Evolutionary conservation across 35 echinoderm and acorn worm genomes (phyloP).

Genomic region (Diadema setosum): DNA sequence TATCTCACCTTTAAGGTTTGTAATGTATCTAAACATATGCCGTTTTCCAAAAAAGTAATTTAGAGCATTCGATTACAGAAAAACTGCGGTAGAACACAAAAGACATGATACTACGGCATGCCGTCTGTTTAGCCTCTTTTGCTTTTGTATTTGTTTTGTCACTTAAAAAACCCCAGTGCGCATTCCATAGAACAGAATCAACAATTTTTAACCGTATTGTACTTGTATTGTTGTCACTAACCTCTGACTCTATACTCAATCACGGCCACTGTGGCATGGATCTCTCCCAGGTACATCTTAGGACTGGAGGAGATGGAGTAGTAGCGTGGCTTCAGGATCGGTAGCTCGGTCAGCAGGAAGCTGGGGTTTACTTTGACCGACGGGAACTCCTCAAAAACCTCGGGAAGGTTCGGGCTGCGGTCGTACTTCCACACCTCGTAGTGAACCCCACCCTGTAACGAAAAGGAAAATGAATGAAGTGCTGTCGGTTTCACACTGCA

Average conservation of each 20-base stretch:
- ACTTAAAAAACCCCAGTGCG: too few species aligned
- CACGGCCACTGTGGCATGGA: conserved; percentile 90
- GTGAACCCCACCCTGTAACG: conserved; percentile 54
- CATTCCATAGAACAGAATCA: too few species aligned
- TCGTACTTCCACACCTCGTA: conserved; percentile 98
- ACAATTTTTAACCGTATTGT: too few species aligned
- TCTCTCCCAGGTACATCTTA: conserved; percentile 77
- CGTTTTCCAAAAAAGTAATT: too few species aligned
- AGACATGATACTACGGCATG: too few species aligned
- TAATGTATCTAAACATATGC: too few species aligned
- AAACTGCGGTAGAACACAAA: too few species aligned
- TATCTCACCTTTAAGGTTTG: too few species aligned
- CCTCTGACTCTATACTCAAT: conserved; percentile 68
- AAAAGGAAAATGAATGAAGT: neutral
- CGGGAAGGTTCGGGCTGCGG: conserved; percentile 72
- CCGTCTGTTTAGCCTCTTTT: too few species aligned
- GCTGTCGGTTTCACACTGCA: neutral
- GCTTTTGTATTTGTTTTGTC: too few species aligned
- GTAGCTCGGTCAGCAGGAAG: conserved; percentile 78
- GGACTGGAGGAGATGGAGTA: conserved; percentile 93
- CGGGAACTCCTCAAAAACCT: conserved; percentile 88
- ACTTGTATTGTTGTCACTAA: too few species aligned
- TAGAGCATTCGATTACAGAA: too few species aligned
- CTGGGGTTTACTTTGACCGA: conserved; percentile 59
- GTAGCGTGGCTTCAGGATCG: conserved; percentile 91